phyloP scores from a whole-genome alignment of 1,140 invertebrate species.

The Leguminivora glycinivorella region DNA sequence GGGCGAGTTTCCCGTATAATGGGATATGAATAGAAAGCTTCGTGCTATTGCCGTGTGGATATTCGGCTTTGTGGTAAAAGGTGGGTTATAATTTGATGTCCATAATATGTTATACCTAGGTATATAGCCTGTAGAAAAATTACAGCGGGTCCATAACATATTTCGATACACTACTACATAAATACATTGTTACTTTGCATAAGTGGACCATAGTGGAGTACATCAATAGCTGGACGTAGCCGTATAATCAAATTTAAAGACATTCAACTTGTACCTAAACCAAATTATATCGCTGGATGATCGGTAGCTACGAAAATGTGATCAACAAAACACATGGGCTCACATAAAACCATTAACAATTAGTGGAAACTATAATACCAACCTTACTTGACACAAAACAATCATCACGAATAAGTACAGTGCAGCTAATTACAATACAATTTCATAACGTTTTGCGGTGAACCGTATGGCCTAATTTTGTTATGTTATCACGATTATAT shows the following conservation, averaged over 20 bases:
- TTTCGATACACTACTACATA: too few relatives aligned
- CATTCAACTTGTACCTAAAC: neutral
- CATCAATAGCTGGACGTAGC: too few relatives aligned
- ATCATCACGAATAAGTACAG: neutral
- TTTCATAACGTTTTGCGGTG: neutral
- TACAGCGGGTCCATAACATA: too few relatives aligned
- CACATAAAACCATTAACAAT: neutral
- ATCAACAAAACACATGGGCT: neutral
- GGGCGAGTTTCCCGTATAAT: conserved; percentile 68
- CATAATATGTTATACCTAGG: neutral
- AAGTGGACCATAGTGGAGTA: too few relatives aligned
- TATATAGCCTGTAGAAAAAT: too few relatives aligned
- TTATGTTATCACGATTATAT: too few relatives aligned
- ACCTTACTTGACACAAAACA: neutral
- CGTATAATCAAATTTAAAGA: too few relatives aligned
- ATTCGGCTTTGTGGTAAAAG: conserved; percentile 24
- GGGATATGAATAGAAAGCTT: conserved; percentile 66
- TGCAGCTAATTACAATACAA: neutral
- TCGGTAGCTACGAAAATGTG: neutral
- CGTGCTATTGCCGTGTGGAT: conserved; percentile 16
- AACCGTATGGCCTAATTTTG: neutral
- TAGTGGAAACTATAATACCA: neutral
- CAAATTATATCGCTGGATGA: neutral
- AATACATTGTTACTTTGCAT: too few relatives aligned
- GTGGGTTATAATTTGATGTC: conserved; percentile 3